Evolutionary conservation across 2,113 vertebrate genomes (phyloP), one percentile per base, ranked within the genome.

Genomic region (Leptosomus discolor): DNA sequence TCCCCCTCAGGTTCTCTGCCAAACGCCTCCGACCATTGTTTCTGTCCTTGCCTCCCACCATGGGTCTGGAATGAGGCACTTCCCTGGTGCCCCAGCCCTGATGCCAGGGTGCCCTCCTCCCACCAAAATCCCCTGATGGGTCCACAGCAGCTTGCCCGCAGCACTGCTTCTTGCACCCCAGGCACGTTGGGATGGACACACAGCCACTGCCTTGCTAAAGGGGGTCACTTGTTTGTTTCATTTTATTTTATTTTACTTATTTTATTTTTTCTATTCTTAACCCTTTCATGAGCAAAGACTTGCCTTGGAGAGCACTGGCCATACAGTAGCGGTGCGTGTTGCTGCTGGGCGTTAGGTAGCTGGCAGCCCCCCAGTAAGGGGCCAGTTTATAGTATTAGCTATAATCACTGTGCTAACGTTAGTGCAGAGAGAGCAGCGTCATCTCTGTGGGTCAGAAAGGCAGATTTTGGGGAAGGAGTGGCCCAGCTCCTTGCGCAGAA

Each of bases 21-120:
- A 96, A 78, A 91, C 0, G 69, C 87, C 84, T 96, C 89, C 15
- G 30, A 92, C 97, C 91, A 94, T 94, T 97, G 92, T 97, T 95
- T 92, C 65, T 89, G 53, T 95, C 83, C 79, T 97, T 0, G 17
- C 82, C 88, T 92, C 97, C 89, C 94, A 78, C 77, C 2, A 32
- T 88, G 92, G 94, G 48, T 64, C 90, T 96, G 86, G 74, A 91
- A 92, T 3, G 5, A 93, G 63, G 60, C 76, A 7, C 60, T 73
- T 82, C 75, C 85, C 39, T 41, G 36, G n/a, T 3, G 1, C 74
- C 65, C 77, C 48, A 87, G 46, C 21, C 48, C 57, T 67, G 70
- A 67, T 34, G 30, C 68, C 21, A 23, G 64, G 27, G 56, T 95
- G 73, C 29, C 26, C 32, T 84, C 20, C 80, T 73, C 76, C 83